Evolutionary conservation across 2,113 vertebrate species (phyloP), one percentile per base, ranked within the genome.

Genomic region (Pholis gunnellus): DNA sequence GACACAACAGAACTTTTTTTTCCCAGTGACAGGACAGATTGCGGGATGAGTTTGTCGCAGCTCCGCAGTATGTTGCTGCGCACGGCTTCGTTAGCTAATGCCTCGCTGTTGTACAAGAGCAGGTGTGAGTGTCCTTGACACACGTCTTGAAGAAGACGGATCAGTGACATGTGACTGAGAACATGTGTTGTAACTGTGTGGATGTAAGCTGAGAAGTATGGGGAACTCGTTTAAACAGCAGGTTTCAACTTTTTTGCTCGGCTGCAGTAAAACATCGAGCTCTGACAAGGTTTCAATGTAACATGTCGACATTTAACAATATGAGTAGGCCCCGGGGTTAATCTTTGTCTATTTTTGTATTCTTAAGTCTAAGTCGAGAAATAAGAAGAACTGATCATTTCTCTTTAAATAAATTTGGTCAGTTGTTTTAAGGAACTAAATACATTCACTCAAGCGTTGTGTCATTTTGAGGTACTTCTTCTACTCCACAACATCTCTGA

Each of bases 21-120:
- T 56, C 11, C 20, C 18, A 83, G 9, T 86, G 85, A 90, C 86
- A 50, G 84, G 72, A 88, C 93, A 93, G 91, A 87, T 88, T 92
- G 89, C 52, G n/a, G 72, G 83, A 84, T 50, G 84, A 60, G 82
- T 78, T 84, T 76, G 75, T 65, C 56, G 46, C 70, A 54, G 71
- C 75, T 66, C 27, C 31, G 2, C 82, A 83, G 70, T 80, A 78
- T 88, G 86, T 85, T 80, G 34, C 50, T 20, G 36, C 60, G 38
- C 50, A 38, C 78, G 34, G 87, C 84, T 86, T 83, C 42, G 57
- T 88, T 85, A 91, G 75, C 67, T 6, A 59, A 61, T 60, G 77
- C 75, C 72, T 88, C 65, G 13, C 56, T 75, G 42, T 73, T 42
- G 59, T 20, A 2, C 36, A 8, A 8, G 66, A 75, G 72, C 91